Conservation (phyloP, 2,113 vertebrate species). For the Bufo gargarizans region DNA sequence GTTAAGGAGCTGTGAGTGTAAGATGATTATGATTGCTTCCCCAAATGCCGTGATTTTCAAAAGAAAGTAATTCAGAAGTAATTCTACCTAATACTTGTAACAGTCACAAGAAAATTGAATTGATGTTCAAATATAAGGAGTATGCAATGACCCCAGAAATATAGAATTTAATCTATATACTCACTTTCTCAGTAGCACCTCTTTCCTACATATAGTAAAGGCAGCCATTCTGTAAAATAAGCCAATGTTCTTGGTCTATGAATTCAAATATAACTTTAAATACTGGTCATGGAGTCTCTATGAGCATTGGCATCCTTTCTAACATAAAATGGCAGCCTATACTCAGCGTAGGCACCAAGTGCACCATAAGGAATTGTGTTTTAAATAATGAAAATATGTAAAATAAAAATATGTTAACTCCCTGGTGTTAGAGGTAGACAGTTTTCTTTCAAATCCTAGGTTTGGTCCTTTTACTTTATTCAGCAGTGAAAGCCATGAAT, state of each 20-base stretch:
- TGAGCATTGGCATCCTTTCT: neutral
- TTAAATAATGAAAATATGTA: constrained; percentile 88
- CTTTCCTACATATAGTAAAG: neutral
- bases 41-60: constrained; percentile 75
- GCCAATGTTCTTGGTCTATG: neutral
- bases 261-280: neutral
- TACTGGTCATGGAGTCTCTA: neutral
- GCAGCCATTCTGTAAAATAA: neutral
- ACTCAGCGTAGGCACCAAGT: neutral
- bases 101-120: constrained; percentile 91
- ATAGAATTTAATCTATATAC: constrained; percentile 84
- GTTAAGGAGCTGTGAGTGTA: constrained; percentile 82
- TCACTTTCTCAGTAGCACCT: constrained; percentile 67
- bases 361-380: constrained; percentile 77
- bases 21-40: constrained; percentile 75
- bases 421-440: constrained; percentile 97
- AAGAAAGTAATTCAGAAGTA: constrained; percentile 82
- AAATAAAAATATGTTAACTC: constrained; percentile 88
- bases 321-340: constrained; percentile 8
- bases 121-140: constrained; percentile 82
- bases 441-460: constrained; percentile 99
- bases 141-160: constrained; percentile 81
- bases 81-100: constrained; percentile 85
- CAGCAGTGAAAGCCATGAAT: constrained; percentile 99
- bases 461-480: constrained; percentile 99